Evolutionary conservation across 2,113 vertebrate species (phyloP).

Genomic region (Solea senegalensis): DNA sequence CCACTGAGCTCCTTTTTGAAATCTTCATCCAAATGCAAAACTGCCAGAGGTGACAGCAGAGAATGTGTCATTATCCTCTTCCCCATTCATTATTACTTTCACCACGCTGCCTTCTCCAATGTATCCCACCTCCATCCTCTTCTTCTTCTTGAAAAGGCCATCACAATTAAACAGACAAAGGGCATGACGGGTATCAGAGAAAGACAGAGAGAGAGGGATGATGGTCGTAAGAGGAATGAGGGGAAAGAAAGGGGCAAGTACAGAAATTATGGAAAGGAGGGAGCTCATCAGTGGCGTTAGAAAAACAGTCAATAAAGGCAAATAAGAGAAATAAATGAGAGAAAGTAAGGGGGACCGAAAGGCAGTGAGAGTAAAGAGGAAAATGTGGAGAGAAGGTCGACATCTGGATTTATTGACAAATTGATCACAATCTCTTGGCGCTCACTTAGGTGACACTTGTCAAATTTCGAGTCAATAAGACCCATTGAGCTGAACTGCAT

Average conservation of each 20-base stretch:
- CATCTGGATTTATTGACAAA: constrained; percentile 46
- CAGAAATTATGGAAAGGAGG: not conserved
- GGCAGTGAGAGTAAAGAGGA: not conserved
- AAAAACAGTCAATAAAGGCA: constrained; percentile 24
- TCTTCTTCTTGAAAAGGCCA: constrained; percentile 12
- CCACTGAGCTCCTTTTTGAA: constrained; percentile 41
- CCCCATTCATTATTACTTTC: constrained; percentile 31
- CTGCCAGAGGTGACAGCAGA: constrained; percentile 7
- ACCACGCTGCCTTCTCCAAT: constrained; percentile 1
- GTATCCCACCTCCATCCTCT: constrained; percentile 14
- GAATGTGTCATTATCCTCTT: constrained; percentile 20
- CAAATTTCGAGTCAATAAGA: constrained; percentile 58
- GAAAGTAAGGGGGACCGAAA: constrained; percentile 10
- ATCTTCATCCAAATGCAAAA: constrained; percentile 37
- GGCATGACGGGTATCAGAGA: not conserved
- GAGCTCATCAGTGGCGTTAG: not conserved
- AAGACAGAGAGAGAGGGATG: not conserved
- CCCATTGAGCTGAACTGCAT: constrained; percentile 36
- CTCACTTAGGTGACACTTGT: constrained; percentile 40
- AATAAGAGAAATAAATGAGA: constrained; percentile 1
- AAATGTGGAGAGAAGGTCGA: constrained; percentile 4
- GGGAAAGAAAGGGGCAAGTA: not conserved
- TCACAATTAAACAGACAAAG: constrained; percentile 31
- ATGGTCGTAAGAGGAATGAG: not conserved
- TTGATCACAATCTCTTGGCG: constrained; percentile 50